These are phyloP conservation scores for Campoletis sonorensis DNA, from an alignment of 1,140 invertebrate genomes.

Conservation along the genomic window DNA sequence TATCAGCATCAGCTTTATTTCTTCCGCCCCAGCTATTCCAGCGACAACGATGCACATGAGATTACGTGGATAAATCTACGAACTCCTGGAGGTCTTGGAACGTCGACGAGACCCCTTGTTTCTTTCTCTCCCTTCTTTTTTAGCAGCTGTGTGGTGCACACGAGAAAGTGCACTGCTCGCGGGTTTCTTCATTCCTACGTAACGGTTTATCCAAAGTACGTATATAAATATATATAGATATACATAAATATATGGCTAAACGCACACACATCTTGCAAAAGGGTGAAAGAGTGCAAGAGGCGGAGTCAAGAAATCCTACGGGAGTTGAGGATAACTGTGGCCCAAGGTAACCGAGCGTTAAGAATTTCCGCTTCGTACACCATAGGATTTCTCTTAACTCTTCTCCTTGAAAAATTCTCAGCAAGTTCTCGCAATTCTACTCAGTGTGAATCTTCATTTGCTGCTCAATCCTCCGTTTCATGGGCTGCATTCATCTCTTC, in stretches of 20 bases:
- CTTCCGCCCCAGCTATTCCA: not conserved
- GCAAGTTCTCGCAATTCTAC: not conserved
- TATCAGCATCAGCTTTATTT: constrained; percentile 23
- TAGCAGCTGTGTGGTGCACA: not conserved
- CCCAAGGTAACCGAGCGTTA: constrained; percentile 28
- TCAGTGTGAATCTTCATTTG: not conserved
- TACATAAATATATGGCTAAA: not conserved
- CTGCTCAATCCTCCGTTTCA: not conserved
- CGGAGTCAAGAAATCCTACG: constrained; percentile 14
- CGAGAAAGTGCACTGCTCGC: constrained; percentile 26
- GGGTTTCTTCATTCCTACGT: constrained; percentile 18
- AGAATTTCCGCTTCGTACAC: constrained; percentile 26
- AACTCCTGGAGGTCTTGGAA: not conserved
- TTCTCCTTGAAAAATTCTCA: not conserved
- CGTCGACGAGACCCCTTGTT: constrained; percentile 1
- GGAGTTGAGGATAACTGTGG: constrained; percentile 17
- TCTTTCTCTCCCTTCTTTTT: not conserved
- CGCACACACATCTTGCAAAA: not conserved
- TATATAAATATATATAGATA: not conserved
- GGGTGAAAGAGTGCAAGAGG: constrained; percentile 9
- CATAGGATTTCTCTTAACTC: not conserved
- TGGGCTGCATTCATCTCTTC: not conserved
- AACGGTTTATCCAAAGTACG: not conserved
- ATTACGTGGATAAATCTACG: constrained; percentile 30
- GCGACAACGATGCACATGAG: constrained; percentile 6